Base-by-base conservation (phyloP, 2,888 invertebrate genomes). In the Ichneumoninae sp. region DNA sequence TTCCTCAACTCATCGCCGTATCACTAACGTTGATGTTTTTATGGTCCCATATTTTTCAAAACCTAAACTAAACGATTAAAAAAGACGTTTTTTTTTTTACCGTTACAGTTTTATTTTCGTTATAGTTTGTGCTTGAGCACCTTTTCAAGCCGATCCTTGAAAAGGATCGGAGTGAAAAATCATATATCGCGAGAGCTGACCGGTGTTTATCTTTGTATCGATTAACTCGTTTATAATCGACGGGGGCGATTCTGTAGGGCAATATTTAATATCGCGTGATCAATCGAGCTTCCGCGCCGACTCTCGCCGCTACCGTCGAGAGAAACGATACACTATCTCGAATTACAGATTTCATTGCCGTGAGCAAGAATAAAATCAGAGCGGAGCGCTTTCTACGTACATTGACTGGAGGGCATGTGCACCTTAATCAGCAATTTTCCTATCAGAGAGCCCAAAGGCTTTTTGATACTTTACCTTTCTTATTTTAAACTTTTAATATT, bases 271-370 rank as follows among this genome's bases (percentile, higher is more conserved):
- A 63, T 63, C 63, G 63, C 63, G 63, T 63, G 63, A 63, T 63
- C 63, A 30, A 63, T 63, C 30, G 16, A 33, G 70, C 36, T 70
- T 70, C 36, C 57, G 57, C 73, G 54, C 10, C 36, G 54, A 40
- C 57, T 57, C 22, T 19, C 10, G 71, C 40, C 10, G 36, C 57
- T 36, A 71, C 40, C 40, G 36, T 57, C 73, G 19, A 5, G 73
- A 30, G 44, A 73, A 60, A 73, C n/a, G 57, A 50, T 75, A 47
- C n/a, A 54, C 52, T 19, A 47, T 47, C 44, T 47, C 71, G 57
- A 69, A 60, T 78, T 33, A 78, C 69, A 33, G 69, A 78, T 70
- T 78, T 78, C 77, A 60, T 78, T 69, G 69, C 77, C 69, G 57
- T 69, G 47, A 69, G 47, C 77, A 33, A 66, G 33, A 63, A 33